These are phyloP conservation scores for Cnemophilus loriae DNA, from an alignment of 2,113 vertebrate species.

Conservation along the genomic window DNA sequence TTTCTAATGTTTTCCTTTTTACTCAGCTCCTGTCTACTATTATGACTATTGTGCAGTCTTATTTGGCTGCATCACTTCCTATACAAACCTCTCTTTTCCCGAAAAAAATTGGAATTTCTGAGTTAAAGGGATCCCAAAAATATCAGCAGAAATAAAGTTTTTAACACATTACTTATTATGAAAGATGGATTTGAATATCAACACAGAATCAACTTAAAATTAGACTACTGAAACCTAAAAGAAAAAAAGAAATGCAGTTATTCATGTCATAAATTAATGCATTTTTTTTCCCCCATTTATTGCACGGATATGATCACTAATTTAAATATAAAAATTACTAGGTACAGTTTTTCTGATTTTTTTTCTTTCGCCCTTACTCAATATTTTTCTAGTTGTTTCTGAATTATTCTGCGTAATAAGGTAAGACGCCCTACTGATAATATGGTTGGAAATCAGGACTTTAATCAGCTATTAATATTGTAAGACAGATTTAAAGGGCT, in stretches of 20 bases:
- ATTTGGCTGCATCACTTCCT: neutral
- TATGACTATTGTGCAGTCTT: neutral
- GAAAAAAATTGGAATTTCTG: neutral
- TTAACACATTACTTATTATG: neutral
- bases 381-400: neutral
- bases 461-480: slow-evolving; percentile 60
- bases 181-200: neutral
- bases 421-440: neutral
- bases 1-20: neutral
- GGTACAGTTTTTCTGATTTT: neutral
- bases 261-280: neutral
- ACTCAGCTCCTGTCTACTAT: neutral
- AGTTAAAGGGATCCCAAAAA: neutral
- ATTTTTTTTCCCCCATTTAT: neutral
- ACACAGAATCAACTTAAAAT: neutral
- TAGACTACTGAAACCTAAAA: neutral
- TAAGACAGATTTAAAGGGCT: slow-evolving; percentile 57
- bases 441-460: slow-evolving; percentile 3
- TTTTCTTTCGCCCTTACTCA: neutral
- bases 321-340: neutral
- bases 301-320: neutral
- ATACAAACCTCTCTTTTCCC: neutral
- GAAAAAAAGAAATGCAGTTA: neutral
- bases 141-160: neutral
- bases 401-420: neutral